Evolutionary conservation across 1,140 invertebrate genomes (phyloP).

Genomic region (Meloidogyne chitwoodi): DNA sequence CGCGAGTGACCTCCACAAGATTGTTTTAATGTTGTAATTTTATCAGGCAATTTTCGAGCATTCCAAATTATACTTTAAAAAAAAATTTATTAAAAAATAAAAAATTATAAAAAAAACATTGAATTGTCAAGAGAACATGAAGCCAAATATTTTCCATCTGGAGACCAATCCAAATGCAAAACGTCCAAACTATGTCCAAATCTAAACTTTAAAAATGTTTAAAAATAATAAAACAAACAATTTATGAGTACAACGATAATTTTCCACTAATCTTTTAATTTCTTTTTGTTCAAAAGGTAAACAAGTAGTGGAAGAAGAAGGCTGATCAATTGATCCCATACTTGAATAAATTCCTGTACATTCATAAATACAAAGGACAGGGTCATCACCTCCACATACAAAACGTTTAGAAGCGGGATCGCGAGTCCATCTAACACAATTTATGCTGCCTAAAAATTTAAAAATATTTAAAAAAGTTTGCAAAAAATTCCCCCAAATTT

Average conservation of each 20-base stretch:
- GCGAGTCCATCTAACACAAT: constrained; percentile 22
- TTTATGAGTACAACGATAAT: constrained; percentile 20
- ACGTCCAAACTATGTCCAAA: constrained; percentile 26
- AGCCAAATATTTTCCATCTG: constrained; percentile 25
- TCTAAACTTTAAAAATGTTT: background rate
- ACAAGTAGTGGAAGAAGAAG: background rate
- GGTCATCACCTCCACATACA: constrained; percentile 25
- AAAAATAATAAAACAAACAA: background rate
- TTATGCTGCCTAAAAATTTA: constrained; percentile 18
- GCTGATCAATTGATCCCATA: background rate
- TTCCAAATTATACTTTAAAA: constrained; percentile 25
- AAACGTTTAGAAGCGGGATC: background rate
- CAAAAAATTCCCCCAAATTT: background rate
- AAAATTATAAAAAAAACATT: constrained; percentile 12
- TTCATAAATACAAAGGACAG: constrained; percentile 29
- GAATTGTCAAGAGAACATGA: constrained; percentile 27
- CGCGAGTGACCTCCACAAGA: constrained; percentile 9
- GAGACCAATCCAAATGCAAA: constrained; percentile 25
- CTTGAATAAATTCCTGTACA: constrained; percentile 8
- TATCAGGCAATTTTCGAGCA: constrained; percentile 22
- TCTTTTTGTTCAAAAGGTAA: background rate
- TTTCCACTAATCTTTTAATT: constrained; percentile 7
- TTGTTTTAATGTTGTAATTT: constrained; percentile 18
- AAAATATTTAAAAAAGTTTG: background rate
- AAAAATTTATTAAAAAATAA: background rate